These are phyloP conservation scores for Pararge aegeria DNA, from an alignment of 1,140 invertebrate genomes.

Conservation along the genomic window DNA sequence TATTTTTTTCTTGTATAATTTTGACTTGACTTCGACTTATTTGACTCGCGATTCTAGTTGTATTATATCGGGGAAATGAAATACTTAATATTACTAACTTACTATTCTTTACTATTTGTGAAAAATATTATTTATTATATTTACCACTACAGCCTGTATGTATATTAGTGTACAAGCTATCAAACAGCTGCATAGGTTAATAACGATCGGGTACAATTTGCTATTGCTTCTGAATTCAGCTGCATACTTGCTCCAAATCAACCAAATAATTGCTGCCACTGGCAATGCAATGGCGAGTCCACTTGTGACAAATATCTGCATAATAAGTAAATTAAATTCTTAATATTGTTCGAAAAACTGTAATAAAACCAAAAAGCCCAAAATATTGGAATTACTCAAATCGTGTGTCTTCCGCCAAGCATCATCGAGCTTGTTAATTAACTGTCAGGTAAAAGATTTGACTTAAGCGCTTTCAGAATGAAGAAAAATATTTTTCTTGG, in stretches of 20 bases:
- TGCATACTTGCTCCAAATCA: constrained; percentile 60
- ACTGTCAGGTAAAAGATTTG: no score
- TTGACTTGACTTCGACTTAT: no score
- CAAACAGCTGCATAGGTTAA: constrained; percentile 70
- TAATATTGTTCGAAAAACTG: not conserved
- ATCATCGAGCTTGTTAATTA: no score
- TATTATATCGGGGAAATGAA: no score
- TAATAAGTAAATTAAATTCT: constrained; percentile 17
- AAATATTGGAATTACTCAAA: no score
- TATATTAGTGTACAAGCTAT: constrained; percentile 67
- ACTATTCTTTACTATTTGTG: not conserved
- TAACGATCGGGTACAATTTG: constrained; percentile 74
- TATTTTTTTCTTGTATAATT: no score
- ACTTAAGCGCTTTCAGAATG: no score
- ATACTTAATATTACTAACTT: no score
- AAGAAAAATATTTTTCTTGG: no score
- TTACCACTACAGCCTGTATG: constrained; percentile 70
- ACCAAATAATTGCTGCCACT: constrained; percentile 47
- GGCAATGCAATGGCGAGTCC: constrained; percentile 52
- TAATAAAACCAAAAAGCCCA: no score
- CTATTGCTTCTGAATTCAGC: constrained; percentile 61
- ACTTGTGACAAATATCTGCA: constrained; percentile 62
- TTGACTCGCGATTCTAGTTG: no score
- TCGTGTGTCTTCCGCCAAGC: no score
- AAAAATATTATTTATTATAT: constrained; percentile 12